Evolutionary conservation across 2,797 vertebrate species (phyloP).

Genomic region (Rhinella marina): DNA sequence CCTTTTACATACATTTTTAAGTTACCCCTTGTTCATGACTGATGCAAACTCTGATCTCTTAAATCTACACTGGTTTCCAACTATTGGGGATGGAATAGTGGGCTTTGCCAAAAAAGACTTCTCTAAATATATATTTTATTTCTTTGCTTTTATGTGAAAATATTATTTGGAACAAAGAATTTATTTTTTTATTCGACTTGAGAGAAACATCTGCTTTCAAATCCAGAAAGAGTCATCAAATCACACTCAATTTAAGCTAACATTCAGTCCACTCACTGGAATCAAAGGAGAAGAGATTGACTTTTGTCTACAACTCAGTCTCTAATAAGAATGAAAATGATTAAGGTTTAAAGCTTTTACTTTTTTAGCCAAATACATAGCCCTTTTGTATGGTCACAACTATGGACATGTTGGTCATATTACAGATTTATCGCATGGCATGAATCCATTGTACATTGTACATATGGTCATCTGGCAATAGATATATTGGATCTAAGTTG

Average conservation of each 20-base stretch:
- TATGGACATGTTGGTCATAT: constrained; percentile 23
- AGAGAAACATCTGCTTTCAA: constrained; percentile 44
- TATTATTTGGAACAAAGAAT: not conserved
- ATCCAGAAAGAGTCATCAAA: constrained; percentile 62
- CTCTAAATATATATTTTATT: constrained; percentile 33
- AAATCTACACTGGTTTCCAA: not conserved
- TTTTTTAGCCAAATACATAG: constrained; percentile 44
- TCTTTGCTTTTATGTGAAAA: constrained; percentile 27
- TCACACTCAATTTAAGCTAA: constrained; percentile 56
- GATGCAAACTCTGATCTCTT: not conserved
- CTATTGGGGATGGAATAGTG: not conserved
- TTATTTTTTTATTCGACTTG: constrained; percentile 52
- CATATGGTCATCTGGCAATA: constrained; percentile 35
- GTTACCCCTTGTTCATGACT: not conserved
- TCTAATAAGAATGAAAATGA: constrained; percentile 34
- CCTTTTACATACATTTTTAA: not conserved
- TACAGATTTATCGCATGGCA: constrained; percentile 47
- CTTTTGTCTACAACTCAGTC: constrained; percentile 37
- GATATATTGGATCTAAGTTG: not conserved
- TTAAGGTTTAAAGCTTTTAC: constrained; percentile 40
- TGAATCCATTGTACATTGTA: constrained; percentile 25
- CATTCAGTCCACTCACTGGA: constrained; percentile 49
- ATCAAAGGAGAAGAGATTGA: constrained; percentile 36
- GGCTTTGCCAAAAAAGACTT: not conserved
- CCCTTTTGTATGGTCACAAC: not conserved